Conservation (phyloP, 2,797 vertebrate genomes). For the Gallirallus australis region DNA sequence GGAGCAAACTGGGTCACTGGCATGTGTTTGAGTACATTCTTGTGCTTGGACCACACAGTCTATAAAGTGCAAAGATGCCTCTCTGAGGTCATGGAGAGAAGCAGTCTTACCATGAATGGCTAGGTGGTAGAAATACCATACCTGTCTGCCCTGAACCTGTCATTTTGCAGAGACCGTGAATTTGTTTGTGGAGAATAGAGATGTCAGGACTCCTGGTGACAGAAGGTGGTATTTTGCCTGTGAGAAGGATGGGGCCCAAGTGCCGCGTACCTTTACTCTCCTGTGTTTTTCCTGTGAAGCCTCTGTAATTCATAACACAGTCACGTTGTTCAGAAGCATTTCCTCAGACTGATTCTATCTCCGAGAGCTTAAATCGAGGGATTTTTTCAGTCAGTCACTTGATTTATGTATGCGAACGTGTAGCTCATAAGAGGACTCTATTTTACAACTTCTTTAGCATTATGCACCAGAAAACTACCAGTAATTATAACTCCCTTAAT, state of each 20-base stretch:
- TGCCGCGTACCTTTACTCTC: constrained; percentile 22
- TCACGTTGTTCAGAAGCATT: constrained; percentile 57
- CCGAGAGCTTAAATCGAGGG: constrained; percentile 65
- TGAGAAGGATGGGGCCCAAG: constrained; percentile 26
- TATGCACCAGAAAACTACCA: background rate
- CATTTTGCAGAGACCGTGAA: constrained; percentile 39
- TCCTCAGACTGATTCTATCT: constrained; percentile 68
- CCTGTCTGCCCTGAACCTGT: constrained; percentile 72
- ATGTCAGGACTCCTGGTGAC: constrained; percentile 55
- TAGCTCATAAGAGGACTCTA: constrained; percentile 62
- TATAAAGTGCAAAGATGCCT: background rate
- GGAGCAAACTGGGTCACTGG: rapidly evolving
- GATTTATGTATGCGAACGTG: constrained; percentile 50
- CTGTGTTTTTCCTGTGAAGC: constrained; percentile 9
- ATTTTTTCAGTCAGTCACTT: constrained; percentile 70
- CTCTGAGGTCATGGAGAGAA: background rate
- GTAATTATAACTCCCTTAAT: background rate
- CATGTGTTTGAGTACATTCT: background rate
- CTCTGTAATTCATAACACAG: constrained; percentile 62
- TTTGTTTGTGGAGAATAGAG: constrained; percentile 70
- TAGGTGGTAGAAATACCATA: constrained; percentile 10
- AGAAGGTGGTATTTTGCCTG: constrained; percentile 38
- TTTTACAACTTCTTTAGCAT: constrained; percentile 39
- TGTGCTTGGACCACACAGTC: rapidly evolving
- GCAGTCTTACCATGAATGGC: background rate